These are phyloP conservation scores for Lysiphlebus fabarum DNA, from an alignment of 1,140 invertebrate genomes.

Conservation along the genomic window DNA sequence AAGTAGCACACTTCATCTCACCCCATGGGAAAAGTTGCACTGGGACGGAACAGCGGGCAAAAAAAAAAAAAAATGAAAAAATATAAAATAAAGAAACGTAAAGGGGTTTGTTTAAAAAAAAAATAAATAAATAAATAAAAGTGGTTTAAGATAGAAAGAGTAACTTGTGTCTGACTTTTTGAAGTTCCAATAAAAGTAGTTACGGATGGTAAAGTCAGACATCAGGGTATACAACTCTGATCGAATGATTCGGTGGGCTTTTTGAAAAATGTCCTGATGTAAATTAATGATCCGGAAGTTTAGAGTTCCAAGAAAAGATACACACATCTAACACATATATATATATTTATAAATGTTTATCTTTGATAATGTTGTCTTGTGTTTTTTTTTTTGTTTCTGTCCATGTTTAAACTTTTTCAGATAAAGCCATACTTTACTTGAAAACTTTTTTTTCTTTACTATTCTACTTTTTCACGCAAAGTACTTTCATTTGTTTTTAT, in stretches of 20 bases:
- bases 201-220: slow-evolving; percentile 14
- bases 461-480: neutral
- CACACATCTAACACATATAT: slow-evolving; percentile 12
- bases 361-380: too few species aligned
- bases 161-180: neutral
- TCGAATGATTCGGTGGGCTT: slow-evolving; percentile 16
- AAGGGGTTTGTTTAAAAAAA: slow-evolving; percentile 15
- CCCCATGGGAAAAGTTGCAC: slow-evolving; percentile 10
- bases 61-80: slow-evolving; percentile 4
- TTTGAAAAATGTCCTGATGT: slow-evolving; percentile 45
- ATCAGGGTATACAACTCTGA: neutral
- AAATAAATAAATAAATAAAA: neutral
- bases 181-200: neutral
- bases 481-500: slow-evolving; percentile 13
- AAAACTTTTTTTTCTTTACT: slow-evolving; percentile 1
- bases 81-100: neutral
- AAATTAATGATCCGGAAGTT: slow-evolving; percentile 48
- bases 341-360: too few species aligned
- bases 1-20: slow-evolving; percentile 10
- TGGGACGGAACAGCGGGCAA: neutral
- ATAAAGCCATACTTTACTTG: slow-evolving; percentile 7
- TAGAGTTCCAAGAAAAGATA: slow-evolving; percentile 26
- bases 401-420: slow-evolving; percentile 7
- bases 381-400: neutral
- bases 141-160: slow-evolving; percentile 1